Evolutionary conservation across 1,140 invertebrate genomes (phyloP).

Genomic region (Mylabris phalerata): DNA sequence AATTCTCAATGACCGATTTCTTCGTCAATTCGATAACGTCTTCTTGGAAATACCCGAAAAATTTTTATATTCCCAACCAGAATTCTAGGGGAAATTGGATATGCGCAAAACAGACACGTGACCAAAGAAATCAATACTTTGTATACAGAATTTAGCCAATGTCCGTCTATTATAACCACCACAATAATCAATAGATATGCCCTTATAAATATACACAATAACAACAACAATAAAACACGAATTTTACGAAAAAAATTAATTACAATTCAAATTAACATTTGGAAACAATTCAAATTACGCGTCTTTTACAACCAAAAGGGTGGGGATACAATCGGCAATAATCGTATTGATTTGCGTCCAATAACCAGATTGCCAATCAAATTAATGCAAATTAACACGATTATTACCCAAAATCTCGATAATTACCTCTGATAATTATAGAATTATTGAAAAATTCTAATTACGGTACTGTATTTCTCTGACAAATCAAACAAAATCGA

Average conservation of each 20-base stretch:
- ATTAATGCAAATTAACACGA: too few species aligned
- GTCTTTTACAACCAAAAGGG: background rate
- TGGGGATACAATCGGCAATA: background rate
- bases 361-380: too few species aligned
- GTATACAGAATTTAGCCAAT: slow-evolving; percentile 3
- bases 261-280: too few species aligned
- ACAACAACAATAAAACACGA: background rate
- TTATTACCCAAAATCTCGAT: background rate
- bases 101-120: slow-evolving; percentile 11
- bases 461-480: slow-evolving; percentile 9
- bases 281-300: background rate
- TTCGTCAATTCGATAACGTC: too few species aligned
- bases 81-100: too few species aligned
- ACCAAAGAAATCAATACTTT: slow-evolving; percentile 4
- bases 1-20: too few species aligned
- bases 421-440: background rate
- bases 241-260: background rate
- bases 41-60: too few species aligned
- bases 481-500: background rate
- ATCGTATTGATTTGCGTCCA: background rate
- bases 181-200: slow-evolving; percentile 12
- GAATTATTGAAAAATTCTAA: background rate
- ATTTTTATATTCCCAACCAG: too few species aligned
- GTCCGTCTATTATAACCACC: background rate
- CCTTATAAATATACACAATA: background rate